Conservation (phyloP, 37 sponge, comb jelly and placozoan genomes). For the Dysidea cf. avara region DNA sequence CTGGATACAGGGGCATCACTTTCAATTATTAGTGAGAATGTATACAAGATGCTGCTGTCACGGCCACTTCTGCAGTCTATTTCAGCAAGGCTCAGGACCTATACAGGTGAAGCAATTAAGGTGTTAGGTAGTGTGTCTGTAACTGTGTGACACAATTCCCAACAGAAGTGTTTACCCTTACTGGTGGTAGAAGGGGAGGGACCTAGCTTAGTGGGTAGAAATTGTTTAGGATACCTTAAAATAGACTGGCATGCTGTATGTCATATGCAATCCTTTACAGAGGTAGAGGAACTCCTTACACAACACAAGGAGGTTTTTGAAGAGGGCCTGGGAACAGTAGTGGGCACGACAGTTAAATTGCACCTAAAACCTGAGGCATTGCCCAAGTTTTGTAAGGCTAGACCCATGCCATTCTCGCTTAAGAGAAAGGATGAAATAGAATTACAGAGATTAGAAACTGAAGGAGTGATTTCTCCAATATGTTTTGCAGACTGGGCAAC, state of each 20-base stretch:
- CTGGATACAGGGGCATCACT: slow-evolving; percentile 1
- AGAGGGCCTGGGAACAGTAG: slow-evolving; percentile 1
- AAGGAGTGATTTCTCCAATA: no score
- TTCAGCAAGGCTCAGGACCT: slow-evolving; percentile 3
- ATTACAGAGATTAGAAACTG: no score
- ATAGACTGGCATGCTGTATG: background rate
- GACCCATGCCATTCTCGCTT: no score
- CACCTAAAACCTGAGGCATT: background rate
- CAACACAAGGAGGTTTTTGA: slow-evolving; percentile 5
- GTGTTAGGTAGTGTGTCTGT: background rate
- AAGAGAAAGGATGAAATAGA: no score
- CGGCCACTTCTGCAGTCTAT: background rate
- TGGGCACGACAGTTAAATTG: background rate
- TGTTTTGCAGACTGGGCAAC: no score
- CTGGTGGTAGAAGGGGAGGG: slow-evolving; percentile 3
- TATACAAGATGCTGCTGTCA: no score
- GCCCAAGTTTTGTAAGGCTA: no score
- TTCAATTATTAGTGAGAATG: background rate
- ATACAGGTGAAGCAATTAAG: slow-evolving; percentile 8
- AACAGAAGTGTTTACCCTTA: background rate
- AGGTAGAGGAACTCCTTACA: background rate
- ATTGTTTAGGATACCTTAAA: slow-evolving; percentile 6
- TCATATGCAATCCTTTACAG: background rate
- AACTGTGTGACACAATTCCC: background rate
- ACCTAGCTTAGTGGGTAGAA: background rate